Evolutionary conservation across 1,140 invertebrate species (phyloP), one percentile per base, ranked within the genome.

Genomic region (Drosophila parabipectinata): DNA sequence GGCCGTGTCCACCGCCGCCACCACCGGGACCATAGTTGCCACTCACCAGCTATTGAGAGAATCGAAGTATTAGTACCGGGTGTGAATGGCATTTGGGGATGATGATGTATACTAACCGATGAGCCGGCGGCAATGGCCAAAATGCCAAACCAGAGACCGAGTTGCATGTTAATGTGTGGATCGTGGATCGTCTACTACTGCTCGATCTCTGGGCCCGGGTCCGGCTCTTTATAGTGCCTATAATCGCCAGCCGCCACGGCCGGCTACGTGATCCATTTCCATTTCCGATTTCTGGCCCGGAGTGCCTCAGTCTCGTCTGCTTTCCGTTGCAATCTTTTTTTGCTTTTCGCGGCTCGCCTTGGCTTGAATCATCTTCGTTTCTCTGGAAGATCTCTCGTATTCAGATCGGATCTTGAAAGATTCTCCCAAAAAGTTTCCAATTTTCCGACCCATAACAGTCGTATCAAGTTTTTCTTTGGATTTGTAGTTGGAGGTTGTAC

Each of bases 141-240:
- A 52, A 91, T 72, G 79, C 79, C 77, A 77, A 91, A 88, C 74
- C 90, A 83, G 47, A 90, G 83, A 81, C 79, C 71, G 72, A 90
- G 64, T 75, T 90, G 74, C 84, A 89, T 89, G 82, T 89, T 84
- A 51, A 71, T 56, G 64, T 61, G 63, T 83, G 81, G 60, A 68
- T 72, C 77, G 74, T 83, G 81, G 60, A 68, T 72, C 77, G 74
- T 80, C 83, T 83, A 88, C 83, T 88, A 88, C 82, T 87, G 79
- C 72, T 88, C 83, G 67, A 48, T 72, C 61, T 54, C 51, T 88
- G 51, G 48, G 45, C 41, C 37, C 39, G 53, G 58, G 47, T 80
- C 59, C 41, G 73, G 61, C 83, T 87, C 84, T 88, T 87, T 87
- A 87, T 87, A 87, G 83, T 67, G 73, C 74, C 73, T 77, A 77